These are phyloP conservation scores for Fregata magnificens DNA, from an alignment of 2,113 vertebrate genomes.

Conservation along the genomic window DNA sequence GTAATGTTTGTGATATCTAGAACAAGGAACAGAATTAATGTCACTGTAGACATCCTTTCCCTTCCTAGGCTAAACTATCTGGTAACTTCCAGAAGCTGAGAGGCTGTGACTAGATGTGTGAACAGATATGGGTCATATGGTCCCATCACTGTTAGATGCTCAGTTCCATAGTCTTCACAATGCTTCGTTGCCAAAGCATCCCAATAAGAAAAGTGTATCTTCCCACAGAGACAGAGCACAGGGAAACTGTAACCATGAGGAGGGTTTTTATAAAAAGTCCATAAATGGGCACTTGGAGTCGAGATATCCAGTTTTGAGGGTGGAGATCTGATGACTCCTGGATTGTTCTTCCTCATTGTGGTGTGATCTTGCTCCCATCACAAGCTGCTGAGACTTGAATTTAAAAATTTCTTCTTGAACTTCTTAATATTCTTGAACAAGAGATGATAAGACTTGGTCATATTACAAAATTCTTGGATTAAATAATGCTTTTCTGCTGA, in stretches of 20 bases:
- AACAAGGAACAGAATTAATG: background rate
- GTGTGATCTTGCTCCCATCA: background rate
- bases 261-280: background rate
- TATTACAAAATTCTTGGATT: background rate
- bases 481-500: background rate
- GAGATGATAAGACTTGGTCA: background rate
- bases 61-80: background rate
- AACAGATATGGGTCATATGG: background rate
- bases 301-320: background rate
- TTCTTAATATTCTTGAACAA: background rate
- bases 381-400: background rate
- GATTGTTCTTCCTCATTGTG: background rate
- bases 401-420: background rate
- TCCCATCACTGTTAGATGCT: background rate
- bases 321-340: background rate
- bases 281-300: background rate
- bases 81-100: background rate
- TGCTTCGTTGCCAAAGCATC: background rate
- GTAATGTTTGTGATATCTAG: background rate
- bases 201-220: background rate
- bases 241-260: background rate
- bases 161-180: background rate
- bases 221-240: background rate
- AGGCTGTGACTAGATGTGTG: background rate
- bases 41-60: background rate